phyloP scores from a whole-genome alignment of 2,888 invertebrate genomes.

The Carcina quercana region DNA sequence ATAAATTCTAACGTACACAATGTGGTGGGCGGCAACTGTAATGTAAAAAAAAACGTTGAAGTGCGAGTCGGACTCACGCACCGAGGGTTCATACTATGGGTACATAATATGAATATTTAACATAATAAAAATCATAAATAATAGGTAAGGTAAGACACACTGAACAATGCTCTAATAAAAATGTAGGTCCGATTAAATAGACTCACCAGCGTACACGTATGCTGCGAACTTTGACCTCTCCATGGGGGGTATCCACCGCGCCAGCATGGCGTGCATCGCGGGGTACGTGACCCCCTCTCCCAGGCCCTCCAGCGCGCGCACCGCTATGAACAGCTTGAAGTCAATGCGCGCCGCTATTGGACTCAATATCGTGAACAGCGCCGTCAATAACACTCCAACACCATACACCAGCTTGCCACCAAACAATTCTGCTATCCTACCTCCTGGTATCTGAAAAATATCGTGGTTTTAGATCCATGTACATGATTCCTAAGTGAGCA shows the following conservation, averaged over 20 bases:
- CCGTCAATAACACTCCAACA: constrained; percentile 85
- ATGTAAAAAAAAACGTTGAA: too few species aligned
- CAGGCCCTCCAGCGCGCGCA: constrained; percentile 87
- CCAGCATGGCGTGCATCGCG: constrained; percentile 94
- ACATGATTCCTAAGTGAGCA: too few species aligned
- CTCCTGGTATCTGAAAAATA: constrained; percentile 76
- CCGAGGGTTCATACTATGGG: too few species aligned
- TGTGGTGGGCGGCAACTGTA: too few species aligned
- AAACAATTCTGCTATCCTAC: constrained; percentile 86
- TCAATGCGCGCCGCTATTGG: constrained; percentile 84
- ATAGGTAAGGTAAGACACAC: too few species aligned
- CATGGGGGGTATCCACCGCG: constrained; percentile 93
- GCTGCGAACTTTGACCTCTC: constrained; percentile 94
- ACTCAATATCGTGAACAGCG: constrained; percentile 87
- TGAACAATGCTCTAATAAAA: too few species aligned
- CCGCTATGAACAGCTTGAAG: constrained; percentile 80
- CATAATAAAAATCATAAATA: too few species aligned
- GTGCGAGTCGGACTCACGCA: too few species aligned
- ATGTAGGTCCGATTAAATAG: too few species aligned
- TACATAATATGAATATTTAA: too few species aligned
- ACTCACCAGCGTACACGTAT: constrained; percentile 85
- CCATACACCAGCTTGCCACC: constrained; percentile 94
- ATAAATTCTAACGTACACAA: too few species aligned
- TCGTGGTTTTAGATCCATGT: not conserved
- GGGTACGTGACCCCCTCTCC: constrained; percentile 95